Base-by-base conservation (phyloP, 1,140 invertebrate species). In the Apis laboriosa region DNA sequence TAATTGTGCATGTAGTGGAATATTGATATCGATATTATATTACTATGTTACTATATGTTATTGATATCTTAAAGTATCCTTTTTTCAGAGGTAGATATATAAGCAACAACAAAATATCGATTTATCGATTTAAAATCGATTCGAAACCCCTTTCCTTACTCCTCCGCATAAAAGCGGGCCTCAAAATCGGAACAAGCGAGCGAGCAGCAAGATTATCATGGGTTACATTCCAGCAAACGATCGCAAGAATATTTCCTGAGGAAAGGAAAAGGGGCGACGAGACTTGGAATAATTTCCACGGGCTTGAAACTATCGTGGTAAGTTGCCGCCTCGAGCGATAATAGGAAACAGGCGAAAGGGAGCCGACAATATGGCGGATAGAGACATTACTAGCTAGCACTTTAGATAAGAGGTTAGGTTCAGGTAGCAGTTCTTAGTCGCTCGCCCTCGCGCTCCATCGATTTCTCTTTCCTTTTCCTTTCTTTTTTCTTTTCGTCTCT, bases 301-400 rank as follows among this genome's bases (percentile, higher is more conserved):
- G 34, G 28, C 5, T 61, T 34, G n/a, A 9, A 8, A 17, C 9
- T n/a, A 77, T 9, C 24, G 7, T 24, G 12, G 43, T 17, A 28
- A 79, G 17, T 60, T 61, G n/a, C 17, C n/a, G 43, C 43, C 5
- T 8, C 56, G 15, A 17, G 67, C 67, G 77, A 61, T 71, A 61
- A 71, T 61, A 55, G 9, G 1, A 49, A 28, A 73, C 34, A 67
- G 49, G n/a, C 15, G 24, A 34, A 24, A 24, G 7, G 0, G 15
- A 9, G 74, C 17, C 8, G 49, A 66, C 64, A 3, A 43, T 43
- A 43, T 43, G 34, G 34, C 21, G 72, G 71, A 86, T 86, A 81
- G 78, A 86, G 63, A 86, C 70, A 85, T 85, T 82, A 77, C 24
- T 7, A 43, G 74, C 74, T 68, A 9, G 66, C 34, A 82, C 61